Evolutionary conservation across 2,113 vertebrate genomes (phyloP), one percentile per base, ranked within the genome.

Genomic region (Ptilonorhynchus violaceus): DNA sequence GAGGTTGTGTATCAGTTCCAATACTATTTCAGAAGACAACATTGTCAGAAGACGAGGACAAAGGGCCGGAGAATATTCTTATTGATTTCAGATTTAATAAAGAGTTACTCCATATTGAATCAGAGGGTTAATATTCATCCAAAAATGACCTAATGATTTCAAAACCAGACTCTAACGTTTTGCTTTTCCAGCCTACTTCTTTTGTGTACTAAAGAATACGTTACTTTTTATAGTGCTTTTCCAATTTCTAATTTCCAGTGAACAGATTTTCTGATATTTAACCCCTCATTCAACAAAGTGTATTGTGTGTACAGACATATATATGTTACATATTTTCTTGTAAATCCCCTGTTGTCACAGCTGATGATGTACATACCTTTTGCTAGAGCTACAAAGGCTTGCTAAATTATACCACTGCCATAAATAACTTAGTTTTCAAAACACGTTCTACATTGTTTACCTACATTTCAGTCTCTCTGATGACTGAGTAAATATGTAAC

Each of bases 371-470:
- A n/a, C 9, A 56, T n/a, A 6, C 3, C 4, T 74, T 70, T 33
- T 52, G 2, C 49, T 79, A 78, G 37, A 89, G 13, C 11, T 87
- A 46, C 21, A 87, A 52, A 7, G 22, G 5, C 23, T 78, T 46
- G 28, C 41, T 60, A 81, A 88, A 82, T 78, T 76, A 79, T 88
- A 79, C n/a, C 11, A 25, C 15, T 85, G 8, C 17, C 20, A 16
- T 68, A 92, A 82, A 69, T 89, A 85, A 44, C 49, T 87, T 56
- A 30, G n/a, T 82, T 96, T 92, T 85, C 69, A 89, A 85, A 92
- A 79, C 49, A 62, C 1, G 0, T 55, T 59, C 27, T 72, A 9
- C 21, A 75, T 75, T 92, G 68, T 93, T 96, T 91, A 60, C 52
- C 14, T 76, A 74, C 31, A 64, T 86, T 89, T 92, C 53, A 72